Base-by-base conservation (phyloP, 2,113 vertebrate species). In the Chrysochloris asiatica region DNA sequence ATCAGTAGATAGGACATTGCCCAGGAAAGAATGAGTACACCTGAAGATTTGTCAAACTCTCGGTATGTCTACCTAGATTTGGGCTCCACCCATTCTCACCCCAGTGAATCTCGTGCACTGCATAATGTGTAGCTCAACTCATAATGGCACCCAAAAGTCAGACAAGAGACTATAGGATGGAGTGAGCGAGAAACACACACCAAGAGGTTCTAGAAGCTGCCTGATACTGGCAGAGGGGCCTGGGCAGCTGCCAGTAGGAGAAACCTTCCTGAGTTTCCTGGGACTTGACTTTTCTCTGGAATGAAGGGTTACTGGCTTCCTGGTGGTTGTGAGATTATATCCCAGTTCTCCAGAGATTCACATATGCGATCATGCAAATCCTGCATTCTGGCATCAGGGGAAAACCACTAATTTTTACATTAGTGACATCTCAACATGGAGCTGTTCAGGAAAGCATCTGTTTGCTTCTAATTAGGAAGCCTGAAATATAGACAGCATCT, bases 381-480 rank as follows among this genome's bases (percentile, higher is more conserved):
- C 95, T 89, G 72, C 91, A 93, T 96, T 96, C 92, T 96, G 95
- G 95, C 93, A 90, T 88, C 86, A 95, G 88, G 89, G 94, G 92
- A 88, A 95, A 96, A 96, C 90, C 77, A 94, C 95, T 92, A 89
- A 95, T 96, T 96, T 97, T 96, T 96, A 95, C 76, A 95, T 95
- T 76, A 94, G 86, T 90, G 93, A 76, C 88, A 95, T 90, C 89
- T 91, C 96, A 91, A 92, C 83, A 75, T 81, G 91, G 89, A 91
- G 78, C 90, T 91, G 82, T 69, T 95, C 80, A n/a, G 90, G 85
- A 91, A 59, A 96, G 88, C 95, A 95, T 89, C 93, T 95, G 96
- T 69, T 95, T 8, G 4, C 16, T 77, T 61, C 87, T 91, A 94
- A 94, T 95, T 93, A 93, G 96, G 80, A 92, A 83, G 75, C 80